Conservation (phyloP, 2,113 vertebrate species). For the Perca fluviatilis region DNA sequence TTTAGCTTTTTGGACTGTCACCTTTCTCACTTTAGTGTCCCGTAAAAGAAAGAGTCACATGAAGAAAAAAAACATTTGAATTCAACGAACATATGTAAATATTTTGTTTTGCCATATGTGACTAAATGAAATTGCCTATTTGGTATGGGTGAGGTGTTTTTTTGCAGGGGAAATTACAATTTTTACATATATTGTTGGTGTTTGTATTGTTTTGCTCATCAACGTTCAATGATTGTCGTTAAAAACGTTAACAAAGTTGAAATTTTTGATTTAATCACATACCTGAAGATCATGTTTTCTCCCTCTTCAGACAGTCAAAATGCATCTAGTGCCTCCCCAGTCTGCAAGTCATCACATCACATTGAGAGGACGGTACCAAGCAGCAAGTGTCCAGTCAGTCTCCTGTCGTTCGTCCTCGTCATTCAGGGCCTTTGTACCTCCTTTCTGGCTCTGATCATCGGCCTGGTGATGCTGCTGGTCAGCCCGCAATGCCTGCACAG, state of each 20-base stretch:
- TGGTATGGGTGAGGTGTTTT: background rate
- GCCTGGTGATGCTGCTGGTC: slow-evolving; percentile 71
- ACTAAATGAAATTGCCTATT: background rate
- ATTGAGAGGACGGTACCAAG: background rate
- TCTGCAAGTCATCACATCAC: slow-evolving; percentile 6
- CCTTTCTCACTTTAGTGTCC: background rate
- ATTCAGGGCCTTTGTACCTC: slow-evolving; percentile 69
- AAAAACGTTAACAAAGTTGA: too few species aligned
- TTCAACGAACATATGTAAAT: background rate
- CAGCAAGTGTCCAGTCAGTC: background rate
- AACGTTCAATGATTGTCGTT: background rate
- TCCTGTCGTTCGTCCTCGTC: background rate
- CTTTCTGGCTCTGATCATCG: slow-evolving; percentile 74
- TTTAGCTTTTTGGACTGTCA: background rate
- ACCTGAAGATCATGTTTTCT: slow-evolving; percentile 5
- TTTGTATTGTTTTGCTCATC: background rate
- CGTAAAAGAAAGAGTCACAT: background rate
- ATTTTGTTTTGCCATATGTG: too few species aligned
- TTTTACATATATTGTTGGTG: background rate
- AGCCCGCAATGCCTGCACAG: slow-evolving; percentile 39
- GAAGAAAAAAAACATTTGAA: background rate
- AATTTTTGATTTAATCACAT: background rate
- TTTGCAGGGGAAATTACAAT: background rate
- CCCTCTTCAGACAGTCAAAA: slow-evolving; percentile 41
- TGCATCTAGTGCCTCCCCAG: background rate